A percentile compares a stretch with the other conserved stretches of the same genome.
phyloP scores from a whole-genome alignment of 2,113 vertebrate species.

The Lepisosteus osseus region DNA sequence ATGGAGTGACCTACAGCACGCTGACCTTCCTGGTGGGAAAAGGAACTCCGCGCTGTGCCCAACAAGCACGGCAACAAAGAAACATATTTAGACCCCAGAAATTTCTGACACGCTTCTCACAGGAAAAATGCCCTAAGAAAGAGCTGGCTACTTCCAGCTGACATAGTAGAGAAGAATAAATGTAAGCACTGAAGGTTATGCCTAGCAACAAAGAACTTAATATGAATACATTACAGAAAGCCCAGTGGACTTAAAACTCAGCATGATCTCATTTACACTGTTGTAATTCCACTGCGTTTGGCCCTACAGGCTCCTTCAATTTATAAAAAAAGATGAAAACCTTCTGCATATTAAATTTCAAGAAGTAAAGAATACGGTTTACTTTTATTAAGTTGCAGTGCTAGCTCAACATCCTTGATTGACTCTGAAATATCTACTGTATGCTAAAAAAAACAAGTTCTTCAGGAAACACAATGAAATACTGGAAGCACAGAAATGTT shows the following conservation, averaged over 20 bases:
- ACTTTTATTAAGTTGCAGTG: background rate
- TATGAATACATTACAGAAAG: constrained; percentile 23
- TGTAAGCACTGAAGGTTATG: constrained; percentile 11
- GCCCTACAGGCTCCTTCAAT: constrained; percentile 2
- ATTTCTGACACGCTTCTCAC: constrained; percentile 69
- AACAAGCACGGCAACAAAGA: constrained; percentile 71
- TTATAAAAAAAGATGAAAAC: constrained; percentile 2
- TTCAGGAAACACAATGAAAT: too few relatives aligned
- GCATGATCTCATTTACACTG: constrained; percentile 8
- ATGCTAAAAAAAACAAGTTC: too few relatives aligned
- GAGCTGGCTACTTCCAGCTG: constrained; percentile 20
- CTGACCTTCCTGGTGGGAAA: constrained; percentile 78
- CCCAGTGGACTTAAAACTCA: constrained; percentile 1
- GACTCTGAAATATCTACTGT: background rate
- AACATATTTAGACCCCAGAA: constrained; percentile 55
- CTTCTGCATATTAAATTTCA: constrained; percentile 8
- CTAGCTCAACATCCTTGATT: background rate
- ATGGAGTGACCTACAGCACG: constrained; percentile 57
- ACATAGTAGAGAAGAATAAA: constrained; percentile 26
- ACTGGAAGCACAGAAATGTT: too few relatives aligned
- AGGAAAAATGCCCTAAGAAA: constrained; percentile 43
- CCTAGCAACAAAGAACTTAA: constrained; percentile 24
- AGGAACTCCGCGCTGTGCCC: constrained; percentile 50
- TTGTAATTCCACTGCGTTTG: constrained; percentile 7
- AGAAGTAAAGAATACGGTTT: background rate